Conservation (phyloP, 2,888 invertebrate species). For the Amblyjoppa fuscipennis region DNA sequence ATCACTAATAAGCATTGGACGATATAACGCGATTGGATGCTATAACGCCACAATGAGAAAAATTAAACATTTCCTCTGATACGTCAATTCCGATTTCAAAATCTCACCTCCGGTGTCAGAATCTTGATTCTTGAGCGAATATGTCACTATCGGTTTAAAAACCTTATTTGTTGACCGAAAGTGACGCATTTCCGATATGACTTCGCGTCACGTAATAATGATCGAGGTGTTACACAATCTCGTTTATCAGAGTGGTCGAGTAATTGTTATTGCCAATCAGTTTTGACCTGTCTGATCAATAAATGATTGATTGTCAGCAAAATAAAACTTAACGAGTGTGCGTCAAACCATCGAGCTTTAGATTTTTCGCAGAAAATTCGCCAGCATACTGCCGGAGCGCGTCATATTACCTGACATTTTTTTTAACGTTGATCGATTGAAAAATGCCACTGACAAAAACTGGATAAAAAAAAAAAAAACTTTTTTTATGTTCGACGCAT, state of each 20-base stretch:
- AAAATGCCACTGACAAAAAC: not conserved
- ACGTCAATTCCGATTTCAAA: not conserved
- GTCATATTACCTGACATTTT: constrained; percentile 42
- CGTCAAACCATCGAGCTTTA: constrained; percentile 24
- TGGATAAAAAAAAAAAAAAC: not conserved
- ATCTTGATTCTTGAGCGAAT: not conserved
- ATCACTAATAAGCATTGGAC: not conserved
- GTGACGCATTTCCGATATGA: not conserved
- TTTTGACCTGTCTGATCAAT: not conserved
- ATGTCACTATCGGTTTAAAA: not conserved
- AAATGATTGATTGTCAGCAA: constrained; percentile 51
- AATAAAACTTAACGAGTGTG: constrained; percentile 44
- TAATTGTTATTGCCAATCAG: constrained; percentile 10
- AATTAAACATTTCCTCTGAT: not conserved
- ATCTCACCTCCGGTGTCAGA: too few species aligned
- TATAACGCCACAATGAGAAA: not conserved
- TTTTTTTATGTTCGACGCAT: not conserved
- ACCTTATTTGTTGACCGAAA: not conserved
- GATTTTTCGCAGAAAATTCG: constrained; percentile 26
- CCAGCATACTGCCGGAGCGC: not conserved
- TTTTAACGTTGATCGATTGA: constrained; percentile 47
- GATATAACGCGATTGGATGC: too few species aligned
- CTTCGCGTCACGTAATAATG: not conserved
- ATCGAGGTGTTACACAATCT: not conserved
- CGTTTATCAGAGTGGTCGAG: not conserved